Evolutionary conservation across 2,113 vertebrate species (phyloP), one percentile per base, ranked within the genome.

Genomic region (Cyanoliseus patagonus): DNA sequence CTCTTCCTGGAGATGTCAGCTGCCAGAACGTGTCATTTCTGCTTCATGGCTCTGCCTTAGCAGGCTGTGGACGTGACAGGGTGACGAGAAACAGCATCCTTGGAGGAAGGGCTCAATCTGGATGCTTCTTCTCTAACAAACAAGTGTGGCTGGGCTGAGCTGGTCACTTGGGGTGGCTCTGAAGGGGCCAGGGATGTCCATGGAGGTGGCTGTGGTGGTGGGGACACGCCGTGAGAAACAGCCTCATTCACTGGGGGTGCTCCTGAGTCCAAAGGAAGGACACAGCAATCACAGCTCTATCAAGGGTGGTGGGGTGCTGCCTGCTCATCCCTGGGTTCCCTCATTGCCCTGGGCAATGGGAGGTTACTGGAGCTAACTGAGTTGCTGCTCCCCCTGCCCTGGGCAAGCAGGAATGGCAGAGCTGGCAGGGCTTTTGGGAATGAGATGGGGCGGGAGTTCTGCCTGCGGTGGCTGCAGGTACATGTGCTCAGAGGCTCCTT

Each of bases 1-100:
- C 73, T 83, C 92, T 94, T 91, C 86, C 91, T 37, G 89, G 97
- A 96, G 93, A 97, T 97, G 95, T 95, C 96, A 97, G 92, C 95
- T 97, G 97, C 93, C 97, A 97, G 72, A 95, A 92, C 20, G 46
- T 86, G 88, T 96, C 95, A 79, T 77, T 96, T 86, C 3, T 68
- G 96, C 96, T 97, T 74, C 95, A 88, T 0, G 8, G 94, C 85
- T 2, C 83, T 53, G 92, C 86, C 86, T 77, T 22, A 3, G 85
- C 10, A 1, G 41, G 30, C 42, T 7, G 33, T 10, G 82, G 82
- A 18, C 9, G 23, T 80, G 92, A 76, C 89, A 77, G 31, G 83
- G 93, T 72, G 95, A 96, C 79, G 83, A 79, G 75, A 52, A 89
- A 17, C 83, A 77, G 90, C 84, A 92, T 27, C 72, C 83, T 57